phyloP scores from a whole-genome alignment of 2,888 invertebrate genomes.

The Drosophila rubida region DNA sequence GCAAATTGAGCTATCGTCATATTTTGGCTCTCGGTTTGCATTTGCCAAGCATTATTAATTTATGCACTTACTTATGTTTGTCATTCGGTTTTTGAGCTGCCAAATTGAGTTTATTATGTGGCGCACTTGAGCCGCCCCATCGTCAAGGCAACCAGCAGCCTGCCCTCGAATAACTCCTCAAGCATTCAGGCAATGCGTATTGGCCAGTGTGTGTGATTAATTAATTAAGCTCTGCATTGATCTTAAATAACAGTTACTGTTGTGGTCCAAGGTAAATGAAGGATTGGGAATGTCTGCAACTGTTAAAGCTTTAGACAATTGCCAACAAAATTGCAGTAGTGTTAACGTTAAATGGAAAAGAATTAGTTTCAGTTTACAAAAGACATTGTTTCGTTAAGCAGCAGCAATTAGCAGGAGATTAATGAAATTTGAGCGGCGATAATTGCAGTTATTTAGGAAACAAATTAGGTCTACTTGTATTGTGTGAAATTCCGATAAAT shows the following conservation, averaged over 20 bases:
- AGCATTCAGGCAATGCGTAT: slow-evolving; percentile 3
- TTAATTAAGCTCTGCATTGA: slow-evolving; percentile 2
- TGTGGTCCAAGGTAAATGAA: not conserved
- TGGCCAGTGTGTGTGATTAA: slow-evolving; percentile 10
- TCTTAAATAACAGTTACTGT: not conserved
- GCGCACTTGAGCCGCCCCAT: not conserved
- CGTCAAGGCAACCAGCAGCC: not conserved
- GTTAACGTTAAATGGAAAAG: too few species aligned
- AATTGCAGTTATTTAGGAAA: too few species aligned
- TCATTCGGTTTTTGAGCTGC: slow-evolving; percentile 36
- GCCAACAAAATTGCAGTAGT: not conserved
- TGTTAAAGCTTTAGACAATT: not conserved
- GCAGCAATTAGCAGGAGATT: not conserved
- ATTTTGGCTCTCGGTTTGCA: slow-evolving; percentile 16
- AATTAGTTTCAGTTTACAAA: too few species aligned
- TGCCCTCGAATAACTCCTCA: not conserved
- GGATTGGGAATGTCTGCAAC: not conserved
- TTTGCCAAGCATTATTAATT: slow-evolving; percentile 63
- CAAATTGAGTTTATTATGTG: slow-evolving; percentile 41
- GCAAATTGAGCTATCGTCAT: slow-evolving; percentile 28
- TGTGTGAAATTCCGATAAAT: too few species aligned
- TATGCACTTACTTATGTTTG: slow-evolving; percentile 58
- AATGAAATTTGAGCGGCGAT: not conserved
- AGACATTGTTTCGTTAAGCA: too few species aligned
- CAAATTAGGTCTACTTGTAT: too few species aligned